Base-by-base conservation (phyloP, 2,888 invertebrate genomes). In the Empis stercorea region DNA sequence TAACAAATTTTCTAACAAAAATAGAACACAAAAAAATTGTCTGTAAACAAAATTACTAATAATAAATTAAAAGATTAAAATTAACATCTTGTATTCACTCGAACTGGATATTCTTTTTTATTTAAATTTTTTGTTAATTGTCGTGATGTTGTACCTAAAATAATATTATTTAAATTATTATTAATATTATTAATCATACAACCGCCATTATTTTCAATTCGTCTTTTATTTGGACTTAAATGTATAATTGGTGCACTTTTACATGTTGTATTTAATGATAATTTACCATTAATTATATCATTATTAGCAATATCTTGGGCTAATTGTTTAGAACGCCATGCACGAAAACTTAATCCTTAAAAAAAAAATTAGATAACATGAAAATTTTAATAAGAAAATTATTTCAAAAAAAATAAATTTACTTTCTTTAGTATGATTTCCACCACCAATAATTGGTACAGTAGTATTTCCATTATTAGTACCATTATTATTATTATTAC, bases 261-360 rank as follows among this genome's bases (percentile, higher is more conserved):
- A 32, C 45, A 46, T 10, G 34, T 10, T 10, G 34, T 10, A 16
- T 13, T 38, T 15, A 15, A 15, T 17, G 16, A 10, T 38, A 17
- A 38, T 38, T 52, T 27, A 27, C 23, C 7, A 27, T 27, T 27
- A 27, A 27, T 27, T 27, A 27, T 9, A 27, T 27, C 23, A 27
- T 27, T 27, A 27, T 27, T 27, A 27, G 4, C 20, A 20, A 27
- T 27, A 27, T 27, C 23, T 27, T 27, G 23, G 4, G 23, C 23
- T 9, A 27, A 47, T 20, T 53, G 50, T 15, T 51, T 48, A 6
- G 53, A 49, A 15, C 49, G 50, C 53, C 53, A 53, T 10, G 54
- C 47, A 27, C 52, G 42, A 14, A 55, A 45, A 30, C 52, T 55
- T 47, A 54, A 44, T 6, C 53, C 54, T 38, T 13, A 11, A 17